A percentile compares a stretch with the other conserved stretches of the same genome.
phyloP scores from a whole-genome alignment of 2,888 invertebrate genomes.

The Macrophya annulata region DNA sequence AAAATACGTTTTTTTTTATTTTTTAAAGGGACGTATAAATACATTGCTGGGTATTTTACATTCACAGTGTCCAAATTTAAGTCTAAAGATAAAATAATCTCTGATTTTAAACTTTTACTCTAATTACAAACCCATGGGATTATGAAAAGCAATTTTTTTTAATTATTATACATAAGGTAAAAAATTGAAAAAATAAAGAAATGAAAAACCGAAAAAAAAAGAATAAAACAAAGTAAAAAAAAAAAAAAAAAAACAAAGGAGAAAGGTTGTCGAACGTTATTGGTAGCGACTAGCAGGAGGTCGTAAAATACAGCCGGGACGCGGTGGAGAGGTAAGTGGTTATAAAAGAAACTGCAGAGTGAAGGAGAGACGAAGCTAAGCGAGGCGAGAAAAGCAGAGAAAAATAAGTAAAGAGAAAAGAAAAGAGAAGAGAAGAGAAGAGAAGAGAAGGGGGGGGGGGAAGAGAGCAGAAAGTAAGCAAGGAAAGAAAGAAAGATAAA shows the following conservation, averaged over 20 bases:
- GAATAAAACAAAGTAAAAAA: not conserved
- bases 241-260: not conserved
- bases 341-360: slow-evolving; percentile 23
- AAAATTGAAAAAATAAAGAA: not conserved
- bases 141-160: too few relatives aligned
- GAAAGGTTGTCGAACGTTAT: slow-evolving; percentile 28
- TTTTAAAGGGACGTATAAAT: not conserved
- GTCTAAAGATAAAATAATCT: too few relatives aligned
- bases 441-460: too few relatives aligned
- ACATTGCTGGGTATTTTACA: too few relatives aligned
- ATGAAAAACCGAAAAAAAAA: not conserved
- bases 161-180: not conserved
- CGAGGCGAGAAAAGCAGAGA: not conserved
- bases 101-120: too few relatives aligned
- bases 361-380: not conserved
- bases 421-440: not conserved
- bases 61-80: too few relatives aligned
- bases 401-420: not conserved
- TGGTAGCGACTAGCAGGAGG: slow-evolving; percentile 32
- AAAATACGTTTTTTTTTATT: too few relatives aligned
- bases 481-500: not conserved
- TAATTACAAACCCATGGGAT: too few relatives aligned
- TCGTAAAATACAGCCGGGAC: slow-evolving; percentile 36
- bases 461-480: not conserved
- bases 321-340: slow-evolving; percentile 24